Evolutionary conservation across 64 coral and sea anemone genomes (phyloP).

Genomic region (Anthopleura sola): DNA sequence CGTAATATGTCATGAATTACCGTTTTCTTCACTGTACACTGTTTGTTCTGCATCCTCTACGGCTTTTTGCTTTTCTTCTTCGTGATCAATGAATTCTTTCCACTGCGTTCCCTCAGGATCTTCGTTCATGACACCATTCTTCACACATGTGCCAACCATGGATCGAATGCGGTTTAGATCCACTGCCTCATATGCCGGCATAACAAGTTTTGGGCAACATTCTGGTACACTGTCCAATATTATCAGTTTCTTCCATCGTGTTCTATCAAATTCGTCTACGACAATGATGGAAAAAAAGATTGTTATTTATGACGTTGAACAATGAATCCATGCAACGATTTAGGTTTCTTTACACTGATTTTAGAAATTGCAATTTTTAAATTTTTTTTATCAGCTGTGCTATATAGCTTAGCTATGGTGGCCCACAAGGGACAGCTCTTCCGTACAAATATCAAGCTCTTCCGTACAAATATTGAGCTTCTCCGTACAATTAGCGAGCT

Average conservation of each 20-base stretch:
- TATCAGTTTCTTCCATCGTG: not conserved
- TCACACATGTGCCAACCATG: constrained; percentile 9
- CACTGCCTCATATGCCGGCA: constrained; percentile 11
- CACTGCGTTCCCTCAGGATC: constrained; percentile 7
- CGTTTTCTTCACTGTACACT: constrained; percentile 8
- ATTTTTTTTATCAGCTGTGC: too few relatives aligned
- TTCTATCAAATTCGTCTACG: constrained; percentile 39
- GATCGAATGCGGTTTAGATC: constrained; percentile 18
- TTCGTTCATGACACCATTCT: constrained; percentile 16
- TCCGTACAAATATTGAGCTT: too few relatives aligned
- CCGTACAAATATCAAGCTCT: too few relatives aligned
- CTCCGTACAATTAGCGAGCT: too few relatives aligned
- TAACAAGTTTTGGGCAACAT: constrained; percentile 3
- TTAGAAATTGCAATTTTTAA: too few relatives aligned
- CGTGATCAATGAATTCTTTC: not conserved
- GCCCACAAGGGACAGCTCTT: too few relatives aligned
- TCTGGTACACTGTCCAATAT: constrained; percentile 9
- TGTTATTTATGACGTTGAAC: too few relatives aligned
- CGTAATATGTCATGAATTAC: too few relatives aligned
- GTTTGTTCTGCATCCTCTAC: constrained; percentile 7
- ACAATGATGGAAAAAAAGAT: too few relatives aligned
- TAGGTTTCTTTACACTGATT: too few relatives aligned
- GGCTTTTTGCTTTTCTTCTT: constrained; percentile 8
- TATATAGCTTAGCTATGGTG: too few relatives aligned
- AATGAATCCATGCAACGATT: too few relatives aligned